Evolutionary conservation across 2,888 invertebrate genomes (phyloP).

Genomic region (Leptopilina syphax): DNA sequence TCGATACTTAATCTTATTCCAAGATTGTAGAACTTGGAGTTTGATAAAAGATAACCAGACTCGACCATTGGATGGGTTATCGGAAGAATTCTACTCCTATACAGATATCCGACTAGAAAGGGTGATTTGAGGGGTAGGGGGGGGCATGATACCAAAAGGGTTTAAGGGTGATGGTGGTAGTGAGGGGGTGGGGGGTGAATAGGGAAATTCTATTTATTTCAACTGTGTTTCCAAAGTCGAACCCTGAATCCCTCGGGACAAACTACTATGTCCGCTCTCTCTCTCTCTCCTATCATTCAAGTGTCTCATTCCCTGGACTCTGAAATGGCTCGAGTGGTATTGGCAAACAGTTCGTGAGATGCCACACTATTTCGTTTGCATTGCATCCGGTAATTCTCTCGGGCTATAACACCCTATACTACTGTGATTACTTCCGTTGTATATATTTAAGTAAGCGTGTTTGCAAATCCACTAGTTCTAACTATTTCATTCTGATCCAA

Average conservation of each 20-base stretch:
- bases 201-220: slow-evolving; percentile 39
- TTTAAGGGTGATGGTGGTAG: no score
- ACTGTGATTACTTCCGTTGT: slow-evolving; percentile 39
- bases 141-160: no score
- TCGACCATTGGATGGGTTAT: slow-evolving; percentile 14
- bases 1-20: slow-evolving; percentile 29
- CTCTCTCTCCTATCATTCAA: slow-evolving; percentile 34
- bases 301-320: slow-evolving; percentile 41
- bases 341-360: slow-evolving; percentile 41
- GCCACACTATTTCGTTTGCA: slow-evolving; percentile 39
- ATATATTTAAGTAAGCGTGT: slow-evolving; percentile 36
- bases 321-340: slow-evolving; percentile 36
- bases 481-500: slow-evolving; percentile 34
- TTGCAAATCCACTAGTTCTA: slow-evolving; percentile 34
- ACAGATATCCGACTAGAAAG: slow-evolving; percentile 14
- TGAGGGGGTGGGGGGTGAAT: neutral
- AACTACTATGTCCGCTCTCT: slow-evolving; percentile 34
- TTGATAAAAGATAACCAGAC: slow-evolving; percentile 28
- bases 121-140: no score
- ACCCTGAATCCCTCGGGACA: slow-evolving; percentile 24
- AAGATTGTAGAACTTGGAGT: slow-evolving; percentile 25
- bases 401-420: slow-evolving; percentile 36
- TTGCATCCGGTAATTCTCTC: slow-evolving; percentile 39
- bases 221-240: slow-evolving; percentile 33
- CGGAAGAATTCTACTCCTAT: neutral